phyloP scores from a whole-genome alignment of 2,888 invertebrate genomes.

The Catocala sponsa region DNA sequence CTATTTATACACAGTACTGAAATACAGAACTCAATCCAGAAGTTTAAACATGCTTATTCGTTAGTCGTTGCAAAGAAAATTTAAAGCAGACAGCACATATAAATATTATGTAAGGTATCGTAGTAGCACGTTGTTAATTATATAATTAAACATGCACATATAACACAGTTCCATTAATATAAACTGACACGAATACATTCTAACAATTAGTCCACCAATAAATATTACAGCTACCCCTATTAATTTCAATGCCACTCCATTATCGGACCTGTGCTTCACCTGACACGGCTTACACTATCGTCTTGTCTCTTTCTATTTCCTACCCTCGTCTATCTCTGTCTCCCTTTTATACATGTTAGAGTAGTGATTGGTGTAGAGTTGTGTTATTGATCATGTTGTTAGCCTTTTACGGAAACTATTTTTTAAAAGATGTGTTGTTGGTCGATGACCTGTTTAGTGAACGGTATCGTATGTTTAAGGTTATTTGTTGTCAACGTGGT shows the following conservation, averaged over 20 bases:
- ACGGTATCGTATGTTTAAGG: constrained; percentile 41
- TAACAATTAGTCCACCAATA: constrained; percentile 32
- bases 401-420: constrained; percentile 25
- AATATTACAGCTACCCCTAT: constrained; percentile 28
- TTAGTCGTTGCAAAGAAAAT: too few relatives aligned
- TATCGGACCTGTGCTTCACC: constrained; percentile 39
- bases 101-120: too few relatives aligned
- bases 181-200: constrained; percentile 12
- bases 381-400: constrained; percentile 35
- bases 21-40: too few relatives aligned
- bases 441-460: constrained; percentile 33
- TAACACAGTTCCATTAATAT: background rate
- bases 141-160: background rate
- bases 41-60: too few relatives aligned
- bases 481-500: constrained; percentile 16
- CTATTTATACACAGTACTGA: too few relatives aligned
- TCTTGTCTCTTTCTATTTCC: constrained; percentile 26
- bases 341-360: constrained; percentile 26
- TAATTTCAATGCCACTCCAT: constrained; percentile 40
- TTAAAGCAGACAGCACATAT: too few relatives aligned
- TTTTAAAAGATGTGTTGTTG: constrained; percentile 15
- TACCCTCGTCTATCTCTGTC: constrained; percentile 28
- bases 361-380: constrained; percentile 33
- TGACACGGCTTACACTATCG: constrained; percentile 36
- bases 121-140: too few relatives aligned